phyloP scores from a whole-genome alignment of 92 coral and sea anemone genomes.

The Nematostella vectensis region DNA sequence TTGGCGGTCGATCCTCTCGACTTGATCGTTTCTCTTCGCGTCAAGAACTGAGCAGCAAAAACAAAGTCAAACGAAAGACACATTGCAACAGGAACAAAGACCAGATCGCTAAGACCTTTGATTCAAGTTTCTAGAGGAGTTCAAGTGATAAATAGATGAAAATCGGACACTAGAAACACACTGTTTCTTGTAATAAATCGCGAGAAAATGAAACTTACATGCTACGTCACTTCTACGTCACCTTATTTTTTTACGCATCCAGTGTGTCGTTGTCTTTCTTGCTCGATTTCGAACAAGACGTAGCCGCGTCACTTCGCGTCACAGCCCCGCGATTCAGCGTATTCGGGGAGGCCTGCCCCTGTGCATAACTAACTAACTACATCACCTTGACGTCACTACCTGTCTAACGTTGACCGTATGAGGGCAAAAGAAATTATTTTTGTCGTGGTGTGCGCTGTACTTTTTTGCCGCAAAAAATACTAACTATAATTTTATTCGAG shows the following conservation, averaged over 20 bases:
- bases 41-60: conserved; percentile 41
- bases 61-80: conserved; percentile 54
- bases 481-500: too few species aligned
- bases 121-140: too few species aligned
- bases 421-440: conserved; percentile 2
- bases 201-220: conserved; percentile 97
- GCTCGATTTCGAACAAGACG: conserved; percentile 76
- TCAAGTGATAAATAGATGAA: conserved; percentile 8
- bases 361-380: conserved; percentile 49
- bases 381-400: conserved; percentile 89
- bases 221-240: conserved; percentile 99
- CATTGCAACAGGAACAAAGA: conserved; percentile 59
- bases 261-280: conserved; percentile 97
- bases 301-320: conserved; percentile 96
- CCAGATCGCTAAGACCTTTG: conserved; percentile 22
- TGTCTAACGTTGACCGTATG: conserved; percentile 50
- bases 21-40: too few species aligned
- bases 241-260: conserved; percentile 99
- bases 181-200: conserved; percentile 40
- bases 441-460: too few species aligned
- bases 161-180: conserved; percentile 20
- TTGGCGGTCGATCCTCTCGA: too few species aligned
- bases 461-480: too few species aligned
- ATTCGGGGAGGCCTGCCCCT: conserved; percentile 69
- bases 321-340: conserved; percentile 52